Conservation (phyloP, 1,140 invertebrate genomes). For the Cylas formicarius region DNA sequence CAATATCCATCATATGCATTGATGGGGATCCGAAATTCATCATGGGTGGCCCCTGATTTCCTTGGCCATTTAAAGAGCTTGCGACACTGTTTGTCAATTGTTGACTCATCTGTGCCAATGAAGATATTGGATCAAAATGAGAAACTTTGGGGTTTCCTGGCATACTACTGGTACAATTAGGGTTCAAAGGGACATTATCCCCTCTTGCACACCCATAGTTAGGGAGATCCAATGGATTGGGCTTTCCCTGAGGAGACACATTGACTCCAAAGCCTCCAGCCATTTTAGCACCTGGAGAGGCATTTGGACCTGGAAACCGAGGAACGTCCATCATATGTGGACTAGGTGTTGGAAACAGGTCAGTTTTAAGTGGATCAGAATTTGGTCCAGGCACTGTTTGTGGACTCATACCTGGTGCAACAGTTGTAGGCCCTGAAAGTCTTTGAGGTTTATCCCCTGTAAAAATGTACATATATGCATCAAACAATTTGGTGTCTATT, state of each 20-base stretch:
- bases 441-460: constrained; percentile 29
- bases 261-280: constrained; percentile 36
- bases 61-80: constrained; percentile 45
- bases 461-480: constrained; percentile 10
- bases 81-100: constrained; percentile 71
- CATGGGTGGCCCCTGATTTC: constrained; percentile 51
- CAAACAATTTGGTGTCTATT: neutral
- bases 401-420: constrained; percentile 35
- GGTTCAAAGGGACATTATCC: constrained; percentile 78
- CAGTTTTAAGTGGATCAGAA: constrained; percentile 37
- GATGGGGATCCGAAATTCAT: constrained; percentile 51
- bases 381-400: constrained; percentile 37
- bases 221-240: constrained; percentile 36
- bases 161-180: constrained; percentile 61
- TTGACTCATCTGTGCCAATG: constrained; percentile 89
- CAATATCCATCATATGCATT: constrained; percentile 50
- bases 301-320: constrained; percentile 37
- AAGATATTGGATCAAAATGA: constrained; percentile 87
- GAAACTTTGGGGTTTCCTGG: constrained; percentile 51
- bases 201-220: constrained; percentile 49
- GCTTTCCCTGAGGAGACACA: constrained; percentile 39
- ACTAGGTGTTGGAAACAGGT: constrained; percentile 38
- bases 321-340: constrained; percentile 42
- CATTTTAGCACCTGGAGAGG: constrained; percentile 39
- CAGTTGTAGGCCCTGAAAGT: constrained; percentile 22